Evolutionary conservation across 2,888 invertebrate species (phyloP).

Genomic region (Rhorus exstirpatorius): DNA sequence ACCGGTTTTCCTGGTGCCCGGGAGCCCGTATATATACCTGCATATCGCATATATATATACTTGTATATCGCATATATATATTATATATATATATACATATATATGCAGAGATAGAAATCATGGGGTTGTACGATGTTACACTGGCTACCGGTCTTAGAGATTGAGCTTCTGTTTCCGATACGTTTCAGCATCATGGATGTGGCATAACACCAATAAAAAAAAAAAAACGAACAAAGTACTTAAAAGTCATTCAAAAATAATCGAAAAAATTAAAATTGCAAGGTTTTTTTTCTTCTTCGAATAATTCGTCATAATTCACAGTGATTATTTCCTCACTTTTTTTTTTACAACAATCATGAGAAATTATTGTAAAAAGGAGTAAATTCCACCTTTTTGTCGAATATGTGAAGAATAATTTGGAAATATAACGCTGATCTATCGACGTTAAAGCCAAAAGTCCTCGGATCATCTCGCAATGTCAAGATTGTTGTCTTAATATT

Average conservation of each 20-base stretch:
- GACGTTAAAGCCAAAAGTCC: not conserved
- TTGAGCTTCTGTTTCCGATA: conserved; percentile 46
- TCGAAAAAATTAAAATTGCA: not conserved
- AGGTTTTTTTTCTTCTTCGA: not conserved
- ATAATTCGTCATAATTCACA: no score
- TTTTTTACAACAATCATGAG: no score
- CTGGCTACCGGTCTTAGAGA: conserved; percentile 26
- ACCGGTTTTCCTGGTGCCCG: conserved; percentile 54
- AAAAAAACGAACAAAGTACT: not conserved
- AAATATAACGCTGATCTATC: not conserved
- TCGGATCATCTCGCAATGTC: conserved; percentile 49
- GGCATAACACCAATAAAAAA: not conserved
- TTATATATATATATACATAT: conserved; percentile 26
- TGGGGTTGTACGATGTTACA: conserved; percentile 46
- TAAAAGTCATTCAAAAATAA: not conserved
- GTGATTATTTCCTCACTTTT: no score
- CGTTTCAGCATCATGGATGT: not conserved
- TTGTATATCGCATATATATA: conserved; percentile 22
- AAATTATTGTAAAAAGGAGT: no score
- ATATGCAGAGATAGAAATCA: conserved; percentile 38
- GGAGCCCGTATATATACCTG: conserved; percentile 25
- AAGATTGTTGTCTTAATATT: conserved; percentile 12
- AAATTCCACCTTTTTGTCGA: no score
- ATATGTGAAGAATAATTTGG: no score
- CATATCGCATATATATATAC: no score